Evolutionary conservation across 23 tunicate genomes (phyloP), one percentile per base, ranked within the genome.

Genomic region (Halocynthia aurantium): DNA sequence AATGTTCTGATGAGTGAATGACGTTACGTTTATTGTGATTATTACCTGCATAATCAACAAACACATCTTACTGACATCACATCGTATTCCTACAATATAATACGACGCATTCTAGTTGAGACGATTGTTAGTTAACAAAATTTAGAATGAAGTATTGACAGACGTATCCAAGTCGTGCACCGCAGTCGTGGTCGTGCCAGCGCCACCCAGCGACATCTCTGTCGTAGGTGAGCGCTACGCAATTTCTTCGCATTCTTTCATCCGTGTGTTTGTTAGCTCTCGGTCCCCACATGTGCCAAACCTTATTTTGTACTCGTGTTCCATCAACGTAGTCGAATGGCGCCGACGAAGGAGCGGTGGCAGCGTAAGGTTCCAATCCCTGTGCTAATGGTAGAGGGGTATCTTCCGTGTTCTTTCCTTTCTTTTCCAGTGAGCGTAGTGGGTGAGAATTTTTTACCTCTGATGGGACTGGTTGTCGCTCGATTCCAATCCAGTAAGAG

Each of bases 401-500:
- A 51, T 18, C 21, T 7, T 51, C 53, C 6, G 70, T 9, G 7
- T 49, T 15, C 49, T 20, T 15, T 11, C 49, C 31, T 65, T 11
- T 49, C 9, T 9, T 15, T 65, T 65, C 31, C 10, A 49, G 31
- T 65, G 22, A 40, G 10, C 2, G 15, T 9, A 65, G 22, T 11
- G 19, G 10, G 62, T 74, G 78, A 54, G 55, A 54, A 10, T 10
- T 71, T 10, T 54, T 9, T 65, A 65, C 10, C 5, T 61, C 51
- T 9, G 81, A 62, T 2, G 79, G 55, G 19, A 40, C 19, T 15
- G 55, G 64, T n/a, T 63, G 76, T 20, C 85, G 84, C 31, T 89
- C 83, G 77, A 89, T 71, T 19, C 96, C 96, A 7, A 89, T 80
- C 96, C 96, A 89, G 62, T 80, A 89, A 51, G 88, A 69, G 20